These are phyloP conservation scores for Diacarnus erythraeanus DNA, from an alignment of 37 sponge, comb jelly and placozoan genomes.

Conservation along the genomic window DNA sequence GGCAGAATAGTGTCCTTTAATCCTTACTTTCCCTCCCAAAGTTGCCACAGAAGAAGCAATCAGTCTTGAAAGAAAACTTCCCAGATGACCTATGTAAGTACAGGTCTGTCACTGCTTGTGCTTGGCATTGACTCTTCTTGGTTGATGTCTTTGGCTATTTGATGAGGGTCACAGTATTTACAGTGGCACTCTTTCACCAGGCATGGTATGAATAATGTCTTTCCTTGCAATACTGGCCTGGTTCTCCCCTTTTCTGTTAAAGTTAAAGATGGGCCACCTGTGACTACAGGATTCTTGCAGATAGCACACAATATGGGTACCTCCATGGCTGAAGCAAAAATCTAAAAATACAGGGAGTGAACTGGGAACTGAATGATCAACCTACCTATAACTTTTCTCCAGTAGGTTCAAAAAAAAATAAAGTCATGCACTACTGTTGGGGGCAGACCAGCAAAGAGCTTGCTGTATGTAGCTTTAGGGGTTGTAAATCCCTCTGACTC, in stretches of 20 bases:
- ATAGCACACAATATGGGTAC: constrained; percentile 19
- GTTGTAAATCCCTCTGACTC: too few species aligned
- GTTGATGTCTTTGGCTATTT: constrained; percentile 32
- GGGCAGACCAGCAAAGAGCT: too few species aligned
- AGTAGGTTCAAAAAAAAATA: background rate
- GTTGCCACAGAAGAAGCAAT: constrained; percentile 56
- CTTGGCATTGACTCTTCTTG: constrained; percentile 21
- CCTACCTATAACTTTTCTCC: background rate
- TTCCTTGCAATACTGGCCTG: constrained; percentile 33
- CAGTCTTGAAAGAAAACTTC: constrained; percentile 42
- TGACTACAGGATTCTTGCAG: constrained; percentile 13
- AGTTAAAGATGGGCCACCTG: constrained; percentile 24
- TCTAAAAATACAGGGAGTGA: background rate
- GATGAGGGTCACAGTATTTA: constrained; percentile 31
- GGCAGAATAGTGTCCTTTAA: too few species aligned
- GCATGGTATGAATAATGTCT: constrained; percentile 18
- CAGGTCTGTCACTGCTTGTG: constrained; percentile 17
- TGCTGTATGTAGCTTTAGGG: too few species aligned
- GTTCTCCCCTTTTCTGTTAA: constrained; percentile 39
- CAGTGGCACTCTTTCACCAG: constrained; percentile 34
- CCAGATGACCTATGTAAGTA: constrained; percentile 49
- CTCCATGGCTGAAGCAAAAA: constrained; percentile 28
- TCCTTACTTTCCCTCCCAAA: too few species aligned
- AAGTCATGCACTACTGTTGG: too few species aligned
- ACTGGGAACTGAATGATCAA: background rate